Evolutionary conservation across 2,888 invertebrate genomes (phyloP).

Genomic region (Eupithecia vulgata): DNA sequence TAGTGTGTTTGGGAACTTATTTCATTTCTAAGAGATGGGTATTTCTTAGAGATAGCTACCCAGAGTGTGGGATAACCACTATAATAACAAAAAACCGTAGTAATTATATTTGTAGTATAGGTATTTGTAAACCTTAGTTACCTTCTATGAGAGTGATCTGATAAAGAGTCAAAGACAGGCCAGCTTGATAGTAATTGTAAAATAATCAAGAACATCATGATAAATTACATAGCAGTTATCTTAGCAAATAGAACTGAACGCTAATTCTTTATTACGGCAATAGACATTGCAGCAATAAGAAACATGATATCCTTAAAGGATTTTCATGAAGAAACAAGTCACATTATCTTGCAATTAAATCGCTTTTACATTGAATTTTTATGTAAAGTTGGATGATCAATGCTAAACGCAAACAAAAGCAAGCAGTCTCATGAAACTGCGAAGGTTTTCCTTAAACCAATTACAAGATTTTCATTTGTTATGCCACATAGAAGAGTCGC

Average conservation of each 20-base stretch:
- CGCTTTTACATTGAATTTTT: constrained; percentile 11
- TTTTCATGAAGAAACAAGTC: background rate
- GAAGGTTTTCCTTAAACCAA: too few species aligned
- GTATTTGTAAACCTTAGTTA: background rate
- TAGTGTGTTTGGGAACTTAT: too few species aligned
- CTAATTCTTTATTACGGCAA: constrained; percentile 10
- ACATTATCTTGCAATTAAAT: background rate
- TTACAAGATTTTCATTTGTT: too few species aligned
- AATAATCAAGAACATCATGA: background rate
- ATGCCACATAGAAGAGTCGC: too few species aligned
- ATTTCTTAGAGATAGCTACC: too few species aligned
- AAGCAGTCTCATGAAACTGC: background rate
- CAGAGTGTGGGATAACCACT: too few species aligned
- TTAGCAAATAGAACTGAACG: background rate
- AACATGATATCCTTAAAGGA: background rate
- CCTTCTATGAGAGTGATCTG: background rate
- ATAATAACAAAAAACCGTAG: too few species aligned
- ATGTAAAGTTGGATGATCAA: constrained; percentile 2
- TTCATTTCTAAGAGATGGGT: too few species aligned
- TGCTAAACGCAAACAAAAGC: background rate
- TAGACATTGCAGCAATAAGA: background rate
- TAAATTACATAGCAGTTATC: background rate
- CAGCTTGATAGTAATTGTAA: background rate
- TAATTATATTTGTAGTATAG: too few species aligned
- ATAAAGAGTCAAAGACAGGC: background rate